Percentiles rank a stretch among this genome's conserved stretches.
These are phyloP conservation scores for Mactromeris polynyma DNA, from an alignment of 2,888 invertebrate genomes.

Conservation along the genomic window DNA sequence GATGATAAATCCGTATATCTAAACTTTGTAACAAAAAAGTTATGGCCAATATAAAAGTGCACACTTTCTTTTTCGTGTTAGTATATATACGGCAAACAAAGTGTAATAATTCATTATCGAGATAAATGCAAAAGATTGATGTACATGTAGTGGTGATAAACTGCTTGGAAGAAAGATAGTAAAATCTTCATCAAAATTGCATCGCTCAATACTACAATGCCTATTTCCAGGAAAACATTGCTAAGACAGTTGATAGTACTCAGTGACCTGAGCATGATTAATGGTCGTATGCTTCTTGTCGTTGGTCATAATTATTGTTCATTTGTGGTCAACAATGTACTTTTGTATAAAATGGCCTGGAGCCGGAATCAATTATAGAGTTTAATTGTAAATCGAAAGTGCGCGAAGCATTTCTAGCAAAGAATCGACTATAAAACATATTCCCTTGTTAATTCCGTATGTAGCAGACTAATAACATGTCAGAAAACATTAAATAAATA, in stretches of 20 bases:
- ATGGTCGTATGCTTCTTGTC: not conserved
- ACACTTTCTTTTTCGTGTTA: no score
- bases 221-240: not conserved
- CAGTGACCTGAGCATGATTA: not conserved
- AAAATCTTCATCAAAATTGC: not conserved
- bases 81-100: no score
- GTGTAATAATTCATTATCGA: no score
- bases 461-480: not conserved
- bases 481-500: not conserved
- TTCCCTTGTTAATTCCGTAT: not conserved
- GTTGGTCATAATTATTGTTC: not conserved
- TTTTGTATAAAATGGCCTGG: slow-evolving; percentile 42
- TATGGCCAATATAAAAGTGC: no score
- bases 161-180: not conserved
- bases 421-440: slow-evolving; percentile 33
- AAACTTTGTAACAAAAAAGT: no score
- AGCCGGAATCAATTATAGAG: slow-evolving; percentile 53
- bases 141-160: no score
- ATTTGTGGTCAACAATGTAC: slow-evolving; percentile 40
- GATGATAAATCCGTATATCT: no score
- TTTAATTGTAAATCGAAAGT: slow-evolving; percentile 38
- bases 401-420: slow-evolving; percentile 35
- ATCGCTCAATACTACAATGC: not conserved
- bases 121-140: no score
- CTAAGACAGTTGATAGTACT: not conserved